Conservation (phyloP, 2,797 vertebrate genomes). For the Tokudaia muenninki region DNA sequence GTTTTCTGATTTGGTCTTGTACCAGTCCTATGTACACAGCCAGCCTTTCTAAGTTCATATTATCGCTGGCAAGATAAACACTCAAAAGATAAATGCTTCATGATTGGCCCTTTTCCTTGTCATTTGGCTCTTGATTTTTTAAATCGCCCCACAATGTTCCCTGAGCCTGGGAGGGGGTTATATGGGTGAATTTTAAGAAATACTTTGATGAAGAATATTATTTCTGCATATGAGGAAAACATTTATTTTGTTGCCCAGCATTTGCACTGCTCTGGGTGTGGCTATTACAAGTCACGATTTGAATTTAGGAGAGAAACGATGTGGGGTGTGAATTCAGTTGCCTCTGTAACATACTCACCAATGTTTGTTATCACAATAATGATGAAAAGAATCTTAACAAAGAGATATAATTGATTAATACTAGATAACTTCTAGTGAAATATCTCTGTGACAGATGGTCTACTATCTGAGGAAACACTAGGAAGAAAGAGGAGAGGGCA, state of each 20-base stretch:
- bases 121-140: not conserved
- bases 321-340: not conserved
- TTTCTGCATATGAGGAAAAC: not conserved
- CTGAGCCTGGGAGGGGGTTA: not conserved
- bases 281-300: not conserved
- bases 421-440: constrained; percentile 9
- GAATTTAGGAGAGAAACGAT: not conserved
- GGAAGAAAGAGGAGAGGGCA: not conserved
- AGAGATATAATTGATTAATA: constrained; percentile 12
- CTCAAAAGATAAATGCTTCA: no score
- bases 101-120: not conserved
- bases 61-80: not conserved
- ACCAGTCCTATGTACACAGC: not conserved
- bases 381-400: not conserved
- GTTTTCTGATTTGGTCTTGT: not conserved
- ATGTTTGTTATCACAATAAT: constrained; percentile 6
- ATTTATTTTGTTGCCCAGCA: not conserved
- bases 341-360: not conserved
- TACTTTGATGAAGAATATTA: not conserved
- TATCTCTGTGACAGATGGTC: not conserved
- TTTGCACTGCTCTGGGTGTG: not conserved
- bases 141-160: not conserved
- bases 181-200: not conserved
- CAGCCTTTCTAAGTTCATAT: not conserved
- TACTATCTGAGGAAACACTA: not conserved